phyloP scores from a whole-genome alignment of 2,113 vertebrate species.

The Rafetus swinhoei region DNA sequence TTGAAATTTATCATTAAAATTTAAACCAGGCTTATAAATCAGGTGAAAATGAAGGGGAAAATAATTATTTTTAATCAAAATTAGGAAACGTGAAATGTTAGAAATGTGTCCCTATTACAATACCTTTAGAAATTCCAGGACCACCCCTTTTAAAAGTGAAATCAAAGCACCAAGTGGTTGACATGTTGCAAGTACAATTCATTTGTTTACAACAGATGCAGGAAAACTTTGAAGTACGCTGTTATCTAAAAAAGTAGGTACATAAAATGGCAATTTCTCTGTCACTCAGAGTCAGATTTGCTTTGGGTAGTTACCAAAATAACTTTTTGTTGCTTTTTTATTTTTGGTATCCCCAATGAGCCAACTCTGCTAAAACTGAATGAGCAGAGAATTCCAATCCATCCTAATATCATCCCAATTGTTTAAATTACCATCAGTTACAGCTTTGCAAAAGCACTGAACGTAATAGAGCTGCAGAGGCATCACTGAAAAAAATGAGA shows the following conservation, averaged over 20 bases:
- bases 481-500: background rate
- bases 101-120: background rate
- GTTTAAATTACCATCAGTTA: fast-evolving
- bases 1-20: fast-evolving
- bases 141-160: background rate
- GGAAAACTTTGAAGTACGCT: background rate
- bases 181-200: background rate
- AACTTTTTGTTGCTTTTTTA: background rate
- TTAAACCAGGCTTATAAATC: fast-evolving
- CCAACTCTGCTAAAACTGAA: fast-evolving
- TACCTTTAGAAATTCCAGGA: background rate
- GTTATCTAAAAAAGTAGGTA: fast-evolving
- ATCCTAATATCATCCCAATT: fast-evolving
- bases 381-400: fast-evolving
- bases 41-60: background rate
- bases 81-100: fast-evolving
- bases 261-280: fast-evolving
- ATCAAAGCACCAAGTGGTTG: background rate
- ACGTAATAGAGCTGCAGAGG: fast-evolving
- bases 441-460: background rate
- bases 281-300: too few species aligned
- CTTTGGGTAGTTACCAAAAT: fast-evolving
- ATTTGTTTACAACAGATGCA: background rate
- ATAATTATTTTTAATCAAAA: background rate
- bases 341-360: fast-evolving